Base-by-base conservation (phyloP, 2,888 invertebrate genomes). In the Philereme vetulata region DNA sequence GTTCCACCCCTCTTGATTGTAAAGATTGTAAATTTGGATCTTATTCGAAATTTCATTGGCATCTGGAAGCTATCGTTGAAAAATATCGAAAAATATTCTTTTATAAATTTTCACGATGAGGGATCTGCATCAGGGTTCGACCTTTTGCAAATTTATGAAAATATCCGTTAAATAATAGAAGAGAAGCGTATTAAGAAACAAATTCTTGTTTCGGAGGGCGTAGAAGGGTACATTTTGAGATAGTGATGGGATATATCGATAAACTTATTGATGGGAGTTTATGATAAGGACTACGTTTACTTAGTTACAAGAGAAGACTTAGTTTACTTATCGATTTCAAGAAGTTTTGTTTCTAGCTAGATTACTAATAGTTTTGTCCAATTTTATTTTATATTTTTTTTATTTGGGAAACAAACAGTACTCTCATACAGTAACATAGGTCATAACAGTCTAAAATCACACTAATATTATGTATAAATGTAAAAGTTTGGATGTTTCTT, bases 121-220 rank as follows among this genome's bases (percentile, higher is more conserved):
- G 45, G 54, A 56, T 21, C 8, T 64, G 57, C 75, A 76, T 70
- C 77, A 72, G 77, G 60, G 60, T 60, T 56, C 63, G 56, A 59
- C 66, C 67, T 68, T 68, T 62, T 62, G 62, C 49, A 67, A 73
- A 78, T 78, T 78, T 80, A 80, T 75, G 80, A 73, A 75, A 77
- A 79, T 78, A 80, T 78, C 73, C 76, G 75, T 75, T 81, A 81
- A 81, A 81, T 81, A 81, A 81, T 81, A 80, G 74, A 81, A 72
- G 65, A 74, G 75, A 21, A 73, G 76, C 70, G 78, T 76, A 77
- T 80, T 76, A 75, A 79, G 80, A 78, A 74, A 82, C 82, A 81
- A 82, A 82, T 81, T 81, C 78, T 75, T 73, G 78, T 75, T 65
- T 53, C 59, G 74, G 63, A 47, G 69, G 60, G 64, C 49, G 72